Percentiles rank a stretch among this genome's conserved stretches.
These are phyloP conservation scores for Gallirallus australis DNA, from an alignment of 2,797 vertebrate species.

Conservation along the genomic window DNA sequence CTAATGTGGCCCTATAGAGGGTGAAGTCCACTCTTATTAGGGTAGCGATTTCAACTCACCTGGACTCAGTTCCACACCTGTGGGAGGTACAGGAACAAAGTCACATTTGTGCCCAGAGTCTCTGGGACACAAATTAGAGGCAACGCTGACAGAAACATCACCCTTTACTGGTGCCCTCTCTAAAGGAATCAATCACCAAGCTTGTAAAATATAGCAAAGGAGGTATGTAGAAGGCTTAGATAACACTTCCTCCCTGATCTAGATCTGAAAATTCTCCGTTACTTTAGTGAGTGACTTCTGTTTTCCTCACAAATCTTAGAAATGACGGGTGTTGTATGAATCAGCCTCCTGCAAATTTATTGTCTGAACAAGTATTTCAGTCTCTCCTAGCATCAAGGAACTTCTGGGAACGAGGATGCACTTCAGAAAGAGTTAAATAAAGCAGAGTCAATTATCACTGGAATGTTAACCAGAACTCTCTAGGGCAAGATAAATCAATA, in stretches of 20 bases:
- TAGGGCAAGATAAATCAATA: slow-evolving; percentile 62
- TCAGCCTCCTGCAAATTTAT: neutral
- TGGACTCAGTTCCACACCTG: neutral
- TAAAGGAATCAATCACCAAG: neutral
- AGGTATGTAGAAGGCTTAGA: neutral
- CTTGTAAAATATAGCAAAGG: neutral
- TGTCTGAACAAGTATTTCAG: neutral
- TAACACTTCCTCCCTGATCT: neutral
- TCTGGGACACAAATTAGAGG: neutral
- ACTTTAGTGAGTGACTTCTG: neutral
- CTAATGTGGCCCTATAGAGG: neutral
- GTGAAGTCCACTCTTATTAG: neutral
- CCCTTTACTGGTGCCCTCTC: neutral
- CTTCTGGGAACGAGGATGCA: neutral
- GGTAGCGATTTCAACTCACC: neutral
- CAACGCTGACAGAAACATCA: neutral
- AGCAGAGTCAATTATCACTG: slow-evolving; percentile 41
- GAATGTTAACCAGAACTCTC: slow-evolving; percentile 61
- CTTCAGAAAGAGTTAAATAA: slow-evolving; percentile 41
- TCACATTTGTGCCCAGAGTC: neutral
- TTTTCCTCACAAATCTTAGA: neutral
- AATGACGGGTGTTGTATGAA: neutral
- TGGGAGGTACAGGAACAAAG: neutral
- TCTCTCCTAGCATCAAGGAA: neutral
- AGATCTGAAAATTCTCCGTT: neutral